Evolutionary conservation across 2,888 invertebrate species (phyloP).

Genomic region (Augiades crinisus): DNA sequence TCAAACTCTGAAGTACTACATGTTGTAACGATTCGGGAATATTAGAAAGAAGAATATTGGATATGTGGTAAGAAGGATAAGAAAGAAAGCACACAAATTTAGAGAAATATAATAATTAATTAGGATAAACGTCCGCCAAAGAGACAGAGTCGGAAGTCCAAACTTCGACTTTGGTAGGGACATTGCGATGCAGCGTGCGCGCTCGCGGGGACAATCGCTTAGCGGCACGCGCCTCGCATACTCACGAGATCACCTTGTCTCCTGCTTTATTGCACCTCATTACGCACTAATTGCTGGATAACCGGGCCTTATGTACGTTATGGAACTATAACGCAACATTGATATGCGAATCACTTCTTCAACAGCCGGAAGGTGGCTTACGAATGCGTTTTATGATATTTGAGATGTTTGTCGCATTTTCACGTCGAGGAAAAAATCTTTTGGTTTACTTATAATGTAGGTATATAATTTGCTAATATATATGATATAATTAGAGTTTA

Average conservation of each 20-base stretch:
- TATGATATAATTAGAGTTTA: too few species aligned
- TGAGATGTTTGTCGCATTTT: background rate
- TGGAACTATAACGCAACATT: background rate
- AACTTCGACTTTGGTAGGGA: constrained; percentile 24
- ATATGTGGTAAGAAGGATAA: too few species aligned
- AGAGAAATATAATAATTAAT: background rate
- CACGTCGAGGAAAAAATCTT: constrained; percentile 3
- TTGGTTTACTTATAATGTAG: too few species aligned
- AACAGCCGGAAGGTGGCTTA: constrained; percentile 9
- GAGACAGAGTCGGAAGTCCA: constrained; percentile 30
- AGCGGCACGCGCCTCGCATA: constrained; percentile 33
- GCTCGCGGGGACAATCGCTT: constrained; percentile 31
- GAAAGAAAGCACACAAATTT: too few species aligned
- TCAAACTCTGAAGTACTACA: too few species aligned
- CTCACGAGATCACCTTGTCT: constrained; percentile 33
- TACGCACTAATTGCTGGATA: constrained; percentile 31
- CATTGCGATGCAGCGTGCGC: constrained; percentile 31
- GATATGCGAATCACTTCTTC: background rate
- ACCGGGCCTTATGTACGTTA: constrained; percentile 23
- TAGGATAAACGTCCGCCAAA: background rate
- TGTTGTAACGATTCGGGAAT: too few species aligned
- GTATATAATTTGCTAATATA: too few species aligned
- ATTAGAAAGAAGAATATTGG: too few species aligned
- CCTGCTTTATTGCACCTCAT: constrained; percentile 34
- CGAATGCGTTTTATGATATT: constrained; percentile 9